Base-by-base conservation (phyloP, 2,113 vertebrate genomes). In the Stegostoma tigrinum region DNA sequence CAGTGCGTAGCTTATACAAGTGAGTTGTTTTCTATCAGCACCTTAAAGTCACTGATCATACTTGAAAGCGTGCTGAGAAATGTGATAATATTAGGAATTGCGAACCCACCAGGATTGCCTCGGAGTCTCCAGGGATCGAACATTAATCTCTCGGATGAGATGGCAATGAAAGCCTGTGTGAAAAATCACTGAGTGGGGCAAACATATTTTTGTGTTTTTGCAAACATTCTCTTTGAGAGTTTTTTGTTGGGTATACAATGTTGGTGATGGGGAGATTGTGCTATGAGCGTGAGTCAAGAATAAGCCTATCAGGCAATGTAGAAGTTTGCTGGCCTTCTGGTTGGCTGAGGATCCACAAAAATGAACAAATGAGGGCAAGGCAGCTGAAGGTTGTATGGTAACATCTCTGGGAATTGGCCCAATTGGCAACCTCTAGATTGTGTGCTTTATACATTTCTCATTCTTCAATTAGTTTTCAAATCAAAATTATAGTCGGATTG, bases 121-220 rank as follows among this genome's bases (percentile, higher is more conserved):
- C 23, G 38, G 80, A 21, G 38, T 45, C 80, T 83, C 17, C 38
- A 42, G 80, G 80, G 45, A 45, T n/a, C 23, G 5, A 42, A 83
- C 12, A 83, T 83, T 19, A 83, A 83, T 83, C 78, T 5, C n/a
- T 3, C n/a, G 10, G n/a, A 83, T n/a, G 17, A 1, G 5, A 27
- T 8, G 5, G 72, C 27, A 27, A 34, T n/a, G n/a, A 42, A 21
- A 30, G 30, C 24, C 70, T 27, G 24, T 6, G 24, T 1, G 24
- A 72, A 52, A 89, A 27, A 48, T 86, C 83, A 19, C 5, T 12
- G 95, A 68, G 86, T 24, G 95, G 83, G 90, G 86, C 0, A 38
- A 0, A 12, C 19, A n/a, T 14, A 67, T 95, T 90, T 66, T 52
- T 96, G 83, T 61, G 95, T 96, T 96, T 70, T 0, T 19, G 67